Percentiles rank a stretch among this genome's conserved stretches.
Evolutionary conservation across 2,888 invertebrate genomes (phyloP).

Genomic region (Camponotus fellah): DNA sequence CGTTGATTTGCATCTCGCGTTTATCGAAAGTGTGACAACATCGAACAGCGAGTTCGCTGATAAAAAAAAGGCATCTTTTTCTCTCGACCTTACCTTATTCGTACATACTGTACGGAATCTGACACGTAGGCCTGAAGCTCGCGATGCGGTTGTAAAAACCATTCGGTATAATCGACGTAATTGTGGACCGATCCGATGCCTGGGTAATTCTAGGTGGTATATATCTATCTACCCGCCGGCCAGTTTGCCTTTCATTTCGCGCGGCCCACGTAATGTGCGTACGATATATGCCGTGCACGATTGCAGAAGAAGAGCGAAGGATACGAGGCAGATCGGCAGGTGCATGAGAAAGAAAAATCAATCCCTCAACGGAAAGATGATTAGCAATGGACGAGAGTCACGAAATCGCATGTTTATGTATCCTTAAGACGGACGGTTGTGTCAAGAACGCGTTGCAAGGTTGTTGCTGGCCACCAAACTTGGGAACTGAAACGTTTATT

Average conservation of each 20-base stretch:
- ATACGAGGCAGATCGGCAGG: slow-evolving; percentile 37
- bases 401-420: slow-evolving; percentile 63
- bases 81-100: slow-evolving; percentile 28
- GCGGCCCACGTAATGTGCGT: slow-evolving; percentile 70
- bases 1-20: slow-evolving; percentile 22
- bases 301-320: slow-evolving; percentile 42
- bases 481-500: slow-evolving; percentile 8
- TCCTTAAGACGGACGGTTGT: background rate
- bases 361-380: slow-evolving; percentile 43
- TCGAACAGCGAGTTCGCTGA: background rate
- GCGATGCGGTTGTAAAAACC: slow-evolving; percentile 69
- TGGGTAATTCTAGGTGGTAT: slow-evolving; percentile 64
- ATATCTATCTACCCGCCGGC: slow-evolving; percentile 65
- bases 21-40: slow-evolving; percentile 43
- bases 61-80: background rate
- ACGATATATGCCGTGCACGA: slow-evolving; percentile 46
- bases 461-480: slow-evolving; percentile 9
- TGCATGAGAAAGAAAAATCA: slow-evolving; percentile 52
- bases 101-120: slow-evolving; percentile 36
- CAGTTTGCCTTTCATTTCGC: slow-evolving; percentile 71
- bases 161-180: slow-evolving; percentile 73
- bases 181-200: slow-evolving; percentile 68
- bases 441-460: slow-evolving; percentile 28
- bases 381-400: slow-evolving; percentile 46
- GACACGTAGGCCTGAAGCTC: slow-evolving; percentile 55